Evolutionary conservation across 2,113 vertebrate species (phyloP), one percentile per base, ranked within the genome.

Genomic region (Plotosus lineatus): DNA sequence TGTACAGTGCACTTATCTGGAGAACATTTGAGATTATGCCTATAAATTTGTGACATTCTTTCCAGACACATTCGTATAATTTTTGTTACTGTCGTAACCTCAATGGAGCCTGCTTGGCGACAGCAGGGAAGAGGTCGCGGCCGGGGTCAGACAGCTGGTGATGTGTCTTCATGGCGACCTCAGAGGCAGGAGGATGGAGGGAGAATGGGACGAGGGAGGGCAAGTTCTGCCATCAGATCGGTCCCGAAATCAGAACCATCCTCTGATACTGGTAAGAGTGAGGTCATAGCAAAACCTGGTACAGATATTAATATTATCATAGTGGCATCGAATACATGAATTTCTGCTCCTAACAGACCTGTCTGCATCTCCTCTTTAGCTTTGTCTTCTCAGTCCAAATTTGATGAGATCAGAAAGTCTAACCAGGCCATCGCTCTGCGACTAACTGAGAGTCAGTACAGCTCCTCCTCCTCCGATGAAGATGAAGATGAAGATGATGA

Each of bases 351-450:
- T 68, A 44, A 68, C 40, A 42, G 21, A n/a, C 23, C 11, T 15
- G 40, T 44, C 12, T 6, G 44, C 12, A 11, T 69, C 36, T 79
- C 4, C 0, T 69, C 38, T 56, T 23, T 87, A 95, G 96, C 89
- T n/a, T 79, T 87, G 8, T 91, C 89, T 1, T 92, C 93, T 55
- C 93, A 93, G 86, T 93, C 90, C 77, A 97, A 94, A 88, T 99
- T 99, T 77, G 95, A 98, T 80, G 96, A 97, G 93, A 98, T 99
- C 89, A 93, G 94, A 87, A 97, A 91, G 84, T 94, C 95, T 51
- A 94, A 98, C 89, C 95, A 95, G 88, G 97, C 94, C 9, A 94
- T 94, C 33, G 97, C 93, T 79, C 94, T 92, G 91, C 95, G 95
- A 78, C 69, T 98, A 53, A 90, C 92, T 44, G 94, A 96, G 86